These are phyloP conservation scores for Rhadina sibilatrix DNA, from an alignment of 2,113 vertebrate genomes.

Conservation along the genomic window DNA sequence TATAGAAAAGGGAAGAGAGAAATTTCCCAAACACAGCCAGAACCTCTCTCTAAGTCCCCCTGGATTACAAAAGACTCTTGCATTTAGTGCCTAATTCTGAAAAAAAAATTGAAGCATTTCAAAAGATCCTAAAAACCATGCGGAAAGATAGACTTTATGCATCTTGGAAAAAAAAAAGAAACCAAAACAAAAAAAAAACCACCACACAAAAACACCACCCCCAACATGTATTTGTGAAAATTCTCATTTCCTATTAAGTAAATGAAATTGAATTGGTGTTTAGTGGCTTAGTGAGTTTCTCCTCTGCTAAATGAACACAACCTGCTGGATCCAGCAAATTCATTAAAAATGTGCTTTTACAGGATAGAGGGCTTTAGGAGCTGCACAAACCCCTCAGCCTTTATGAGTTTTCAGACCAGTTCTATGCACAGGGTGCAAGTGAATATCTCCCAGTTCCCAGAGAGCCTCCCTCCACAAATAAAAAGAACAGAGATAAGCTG, in stretches of 20 bases:
- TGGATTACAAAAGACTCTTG: neutral
- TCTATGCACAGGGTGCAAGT: neutral
- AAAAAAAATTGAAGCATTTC: neutral
- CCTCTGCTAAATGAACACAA: conserved; percentile 44
- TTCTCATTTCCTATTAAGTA: conserved; percentile 69
- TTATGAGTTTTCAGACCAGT: conserved; percentile 40
- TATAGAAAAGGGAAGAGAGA: neutral
- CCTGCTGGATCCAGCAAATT: conserved; percentile 26
- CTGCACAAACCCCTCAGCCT: neutral
- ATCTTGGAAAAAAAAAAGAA: neutral
- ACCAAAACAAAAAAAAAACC: neutral
- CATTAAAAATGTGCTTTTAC: conserved; percentile 43
- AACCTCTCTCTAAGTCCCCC: neutral
- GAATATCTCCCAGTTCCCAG: conserved; percentile 29
- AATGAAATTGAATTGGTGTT: conserved; percentile 55
- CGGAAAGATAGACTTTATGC: neutral
- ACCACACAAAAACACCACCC: no score
- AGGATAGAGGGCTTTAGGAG: conserved; percentile 11
- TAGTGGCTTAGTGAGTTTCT: conserved; percentile 32
- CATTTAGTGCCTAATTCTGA: neutral
- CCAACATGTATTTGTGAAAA: conserved; percentile 51
- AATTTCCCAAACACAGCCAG: conserved; percentile 6
- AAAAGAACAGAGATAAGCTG: conserved; percentile 25
- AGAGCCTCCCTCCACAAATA: neutral
- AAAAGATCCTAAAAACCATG: neutral